Percentiles rank a stretch among this genome's conserved stretches.
phyloP scores from a whole-genome alignment of 2,888 invertebrate genomes.

The Lissonota sp. region DNA sequence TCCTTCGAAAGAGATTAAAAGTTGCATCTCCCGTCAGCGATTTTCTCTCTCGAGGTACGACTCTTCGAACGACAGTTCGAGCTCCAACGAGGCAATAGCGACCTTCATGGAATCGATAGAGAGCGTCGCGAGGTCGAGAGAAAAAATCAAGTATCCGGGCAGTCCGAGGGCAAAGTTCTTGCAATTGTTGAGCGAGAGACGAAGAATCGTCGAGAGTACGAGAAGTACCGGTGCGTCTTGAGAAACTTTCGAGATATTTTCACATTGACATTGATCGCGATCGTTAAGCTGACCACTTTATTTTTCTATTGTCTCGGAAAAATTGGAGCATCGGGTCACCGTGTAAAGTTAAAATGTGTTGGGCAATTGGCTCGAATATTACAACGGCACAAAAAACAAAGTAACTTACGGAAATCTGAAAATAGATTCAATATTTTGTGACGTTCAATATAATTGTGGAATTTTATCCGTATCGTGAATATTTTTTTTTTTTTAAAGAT shows the following conservation, averaged over 20 bases:
- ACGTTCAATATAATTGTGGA: too few relatives aligned
- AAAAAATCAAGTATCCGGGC: slow-evolving; percentile 73
- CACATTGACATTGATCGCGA: background rate
- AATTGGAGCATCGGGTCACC: background rate
- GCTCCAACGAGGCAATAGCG: slow-evolving; percentile 66
- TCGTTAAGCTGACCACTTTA: slow-evolving; percentile 17
- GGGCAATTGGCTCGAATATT: background rate
- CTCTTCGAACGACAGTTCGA: slow-evolving; percentile 67
- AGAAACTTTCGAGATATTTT: slow-evolving; percentile 44
- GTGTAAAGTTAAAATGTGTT: background rate
- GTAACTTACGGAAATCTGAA: too few relatives aligned
- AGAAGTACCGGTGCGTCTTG: slow-evolving; percentile 68
- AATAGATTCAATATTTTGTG: too few relatives aligned
- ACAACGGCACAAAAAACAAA: slow-evolving; percentile 5
- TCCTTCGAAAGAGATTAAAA: slow-evolving; percentile 44
- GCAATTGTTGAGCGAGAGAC: slow-evolving; percentile 75
- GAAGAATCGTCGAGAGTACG: slow-evolving; percentile 76
- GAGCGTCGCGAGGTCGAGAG: slow-evolving; percentile 62
- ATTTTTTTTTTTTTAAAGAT: too few relatives aligned
- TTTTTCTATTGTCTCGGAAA: slow-evolving; percentile 18
- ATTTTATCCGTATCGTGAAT: too few relatives aligned
- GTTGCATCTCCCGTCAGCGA: slow-evolving; percentile 45
- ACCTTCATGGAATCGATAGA: slow-evolving; percentile 68
- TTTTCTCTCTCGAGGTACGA: slow-evolving; percentile 66
- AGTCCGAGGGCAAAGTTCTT: slow-evolving; percentile 78